Percentiles rank a stretch among this genome's conserved stretches.
Conservation (phyloP, 2,797 vertebrate species). For the Delichon dasypus region DNA sequence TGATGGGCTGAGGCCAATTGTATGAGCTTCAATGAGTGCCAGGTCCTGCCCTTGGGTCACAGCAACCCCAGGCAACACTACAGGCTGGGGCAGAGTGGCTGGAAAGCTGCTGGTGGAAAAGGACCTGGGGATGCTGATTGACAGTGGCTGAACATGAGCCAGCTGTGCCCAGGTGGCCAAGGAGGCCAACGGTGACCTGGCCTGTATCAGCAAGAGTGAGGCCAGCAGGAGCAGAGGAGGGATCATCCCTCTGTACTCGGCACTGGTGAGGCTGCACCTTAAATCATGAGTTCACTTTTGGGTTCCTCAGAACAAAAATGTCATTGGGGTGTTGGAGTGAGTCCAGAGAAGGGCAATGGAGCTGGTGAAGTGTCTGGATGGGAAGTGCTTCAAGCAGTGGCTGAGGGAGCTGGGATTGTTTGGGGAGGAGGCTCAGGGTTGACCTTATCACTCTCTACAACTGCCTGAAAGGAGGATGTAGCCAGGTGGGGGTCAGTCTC, state of each 20-base stretch:
- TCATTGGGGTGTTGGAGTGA: accelerated
- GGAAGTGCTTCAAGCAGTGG: accelerated
- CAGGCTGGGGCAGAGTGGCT: neutral
- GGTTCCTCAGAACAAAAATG: neutral
- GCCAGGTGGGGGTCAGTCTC: accelerated
- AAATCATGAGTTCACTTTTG: neutral
- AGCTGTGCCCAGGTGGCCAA: neutral
- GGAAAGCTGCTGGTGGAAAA: accelerated
- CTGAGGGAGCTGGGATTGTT: neutral
- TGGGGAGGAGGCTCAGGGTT: neutral
- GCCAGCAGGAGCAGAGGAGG: accelerated
- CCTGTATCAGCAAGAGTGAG: accelerated
- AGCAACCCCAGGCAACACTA: accelerated
- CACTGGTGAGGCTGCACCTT: accelerated
- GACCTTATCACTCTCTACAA: neutral
- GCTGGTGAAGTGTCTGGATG: neutral
- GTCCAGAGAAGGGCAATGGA: accelerated
- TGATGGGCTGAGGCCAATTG: accelerated
- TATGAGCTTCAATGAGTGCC: accelerated
- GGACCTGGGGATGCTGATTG: accelerated
- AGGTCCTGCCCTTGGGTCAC: neutral
- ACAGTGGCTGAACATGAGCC: neutral
- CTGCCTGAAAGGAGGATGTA: neutral
- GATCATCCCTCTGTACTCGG: accelerated
- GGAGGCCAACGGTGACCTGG: neutral